phyloP scores from a whole-genome alignment of 2,888 invertebrate genomes.

The Epirrhoe tristata region DNA sequence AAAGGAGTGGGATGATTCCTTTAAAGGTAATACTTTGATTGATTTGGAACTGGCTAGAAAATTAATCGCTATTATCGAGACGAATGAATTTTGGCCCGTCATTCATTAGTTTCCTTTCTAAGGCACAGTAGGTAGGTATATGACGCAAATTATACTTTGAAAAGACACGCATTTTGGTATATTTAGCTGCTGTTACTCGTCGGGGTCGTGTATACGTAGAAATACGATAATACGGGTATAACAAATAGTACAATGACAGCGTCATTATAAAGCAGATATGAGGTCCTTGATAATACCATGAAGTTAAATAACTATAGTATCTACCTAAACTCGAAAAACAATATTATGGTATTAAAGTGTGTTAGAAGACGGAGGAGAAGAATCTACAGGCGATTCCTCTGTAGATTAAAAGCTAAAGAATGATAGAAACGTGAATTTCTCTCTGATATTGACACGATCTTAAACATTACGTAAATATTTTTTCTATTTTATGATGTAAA shows the following conservation, averaged over 20 bases:
- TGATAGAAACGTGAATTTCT: too few species aligned
- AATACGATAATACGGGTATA: conserved; percentile 13
- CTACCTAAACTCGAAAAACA: background rate
- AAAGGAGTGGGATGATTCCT: conserved; percentile 36
- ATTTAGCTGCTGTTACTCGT: conserved; percentile 60
- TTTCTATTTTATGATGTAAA: too few species aligned
- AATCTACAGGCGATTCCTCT: too few species aligned
- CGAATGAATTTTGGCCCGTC: conserved; percentile 35
- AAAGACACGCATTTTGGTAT: conserved; percentile 46
- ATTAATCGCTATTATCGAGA: conserved; percentile 40
- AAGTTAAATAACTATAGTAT: background rate
- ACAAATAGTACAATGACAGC: background rate
- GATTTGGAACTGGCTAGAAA: conserved; percentile 34
- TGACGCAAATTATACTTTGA: conserved; percentile 56
- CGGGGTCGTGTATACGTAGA: conserved; percentile 34
- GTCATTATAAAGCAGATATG: background rate
- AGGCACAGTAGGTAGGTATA: conserved; percentile 32
- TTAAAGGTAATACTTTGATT: conserved; percentile 40
- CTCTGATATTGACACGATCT: too few species aligned
- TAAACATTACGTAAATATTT: too few species aligned
- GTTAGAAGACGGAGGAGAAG: too few species aligned
- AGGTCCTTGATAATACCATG: background rate
- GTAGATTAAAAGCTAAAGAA: too few species aligned
- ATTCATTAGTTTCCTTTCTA: conserved; percentile 50
- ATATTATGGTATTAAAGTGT: background rate